Evolutionary conservation across 30 jellyfish, hydroid and myxozoan genomes (phyloP), one percentile per base, ranked within the genome.

Genomic region (Morbakka virulenta): DNA sequence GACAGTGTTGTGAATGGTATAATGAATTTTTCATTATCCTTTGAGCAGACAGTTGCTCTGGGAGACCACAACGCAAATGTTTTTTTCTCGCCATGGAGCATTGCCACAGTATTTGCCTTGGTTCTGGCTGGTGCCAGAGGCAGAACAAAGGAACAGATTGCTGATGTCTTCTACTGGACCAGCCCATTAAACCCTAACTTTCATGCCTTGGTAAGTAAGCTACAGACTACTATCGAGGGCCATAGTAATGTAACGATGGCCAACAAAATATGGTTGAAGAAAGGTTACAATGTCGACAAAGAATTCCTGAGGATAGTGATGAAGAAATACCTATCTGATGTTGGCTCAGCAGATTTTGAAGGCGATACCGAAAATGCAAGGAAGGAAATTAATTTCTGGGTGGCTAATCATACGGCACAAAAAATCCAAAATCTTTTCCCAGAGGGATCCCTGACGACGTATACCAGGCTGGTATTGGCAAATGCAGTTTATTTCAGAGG

Each of bases 401-500:
- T 87, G 65, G 83, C 50, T 50, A 69, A 73, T 13, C 50, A 67
- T 3, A 86, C 96, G 0, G 72, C 64, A 52, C 72, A 50, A 30
- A 65, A 66, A 24, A 87, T 87, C 52, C 66, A 28, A 2, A 64
- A 87, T 1, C 83, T 87, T 20, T 77, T 87, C 36, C 52, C 81
- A 35, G 80, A 64, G 29, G 94, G 94, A 12, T 69, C 9, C 26
- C 32, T 87, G n/a, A 79, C 62, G 35, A 72, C 62, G 3, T 23
- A 34, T 20, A 87, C 96, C 0, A 48, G 85, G 33, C 74, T 83
- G 3, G 89, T 87, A 22, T 32, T 87, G 17, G 93, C 79, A 23
- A 87, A 87, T 87, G 96, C 96, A 26, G 32, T 87, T 1, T 78
- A 87, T 64, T 87, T 87, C 93, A 87, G 79, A 26, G 96, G 91